Evolutionary conservation across 2,888 invertebrate genomes (phyloP), one percentile per base, ranked within the genome.

Genomic region (Alloplasta piceator): DNA sequence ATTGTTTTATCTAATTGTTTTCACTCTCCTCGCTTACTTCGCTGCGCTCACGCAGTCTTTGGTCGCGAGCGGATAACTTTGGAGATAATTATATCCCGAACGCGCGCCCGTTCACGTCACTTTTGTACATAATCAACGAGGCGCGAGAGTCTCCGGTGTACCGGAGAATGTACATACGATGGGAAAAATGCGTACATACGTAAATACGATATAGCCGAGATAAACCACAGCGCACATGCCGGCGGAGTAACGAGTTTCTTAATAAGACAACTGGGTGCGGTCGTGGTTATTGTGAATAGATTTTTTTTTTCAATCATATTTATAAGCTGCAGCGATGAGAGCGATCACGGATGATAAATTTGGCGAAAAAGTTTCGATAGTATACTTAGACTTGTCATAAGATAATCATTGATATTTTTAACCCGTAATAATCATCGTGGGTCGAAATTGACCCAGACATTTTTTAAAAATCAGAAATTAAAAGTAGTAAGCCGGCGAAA

Each of bases 1-100:
- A 78, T 85, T 82, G 66, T 85, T 83, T 85, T 82, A 86, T 85
- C 85, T 86, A 85, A 86, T 86, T 86, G 84, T 71, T 78, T 75
- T 63, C 67, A 60, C 64, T 77, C 74, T 74, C 60, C 63, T 77
- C 77, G 63, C 43, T 64, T 64, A 56, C 56, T 41, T 52, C 39
- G 46, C 56, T 63, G 43, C 50, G 38, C 41, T 48, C 50, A 7
- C 50, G 63, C 41, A 10, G 39, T 72, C 52, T 36, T 52, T 50
- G 56, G 10, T 12, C 52, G n/a, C 66, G 72, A 67, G 56, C 52
- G 64, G 66, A 80, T 68, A 72, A 67, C 64, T 81, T 61, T 43
- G 26, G 16, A 60, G 78, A 78, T 78, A 81, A 81, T 81, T 81
- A 81, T 74, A 26, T 66, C 61, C 71, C 70, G 55, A 78, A 66